Percentiles rank a stretch among this genome's conserved stretches.
Conservation (phyloP, 2,113 vertebrate species). For the Peromyscus polionotus region DNA sequence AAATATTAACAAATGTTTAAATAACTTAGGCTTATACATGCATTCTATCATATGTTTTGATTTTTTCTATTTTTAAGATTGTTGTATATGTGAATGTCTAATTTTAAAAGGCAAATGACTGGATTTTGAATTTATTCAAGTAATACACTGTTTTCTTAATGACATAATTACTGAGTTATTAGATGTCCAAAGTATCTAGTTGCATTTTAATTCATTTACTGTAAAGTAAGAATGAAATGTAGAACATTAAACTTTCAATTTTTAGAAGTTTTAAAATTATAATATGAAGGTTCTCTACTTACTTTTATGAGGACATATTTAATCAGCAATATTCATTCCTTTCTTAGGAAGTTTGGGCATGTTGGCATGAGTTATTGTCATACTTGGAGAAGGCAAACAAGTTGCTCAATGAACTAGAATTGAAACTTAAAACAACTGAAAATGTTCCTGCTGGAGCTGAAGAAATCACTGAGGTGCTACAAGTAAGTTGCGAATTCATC, state of each 20-base stretch:
- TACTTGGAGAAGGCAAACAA: constrained; percentile 96
- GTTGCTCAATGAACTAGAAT: constrained; percentile 95
- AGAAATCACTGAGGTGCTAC: constrained; percentile 92
- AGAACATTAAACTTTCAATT: constrained; percentile 27
- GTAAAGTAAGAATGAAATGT: neutral
- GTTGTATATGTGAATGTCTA: neutral
- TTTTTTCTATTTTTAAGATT: neutral
- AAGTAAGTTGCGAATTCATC: constrained; percentile 89
- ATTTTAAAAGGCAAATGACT: constrained; percentile 54
- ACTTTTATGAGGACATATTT: constrained; percentile 33
- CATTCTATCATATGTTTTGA: constrained; percentile 11
- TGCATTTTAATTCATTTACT: constrained; percentile 28
- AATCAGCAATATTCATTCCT: neutral
- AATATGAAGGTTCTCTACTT: neutral
- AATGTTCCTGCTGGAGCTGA: constrained; percentile 92
- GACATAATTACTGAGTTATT: constrained; percentile 40
- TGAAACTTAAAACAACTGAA: constrained; percentile 94
- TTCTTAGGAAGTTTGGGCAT: constrained; percentile 97
- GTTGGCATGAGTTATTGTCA: constrained; percentile 95
- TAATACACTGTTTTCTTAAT: constrained; percentile 65
- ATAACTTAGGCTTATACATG: neutral
- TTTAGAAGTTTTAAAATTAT: constrained; percentile 46
- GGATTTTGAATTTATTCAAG: constrained; percentile 62
- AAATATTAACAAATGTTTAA: neutral
- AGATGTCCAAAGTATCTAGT: constrained; percentile 24